phyloP scores from a whole-genome alignment of 2,113 vertebrate species.

The Channa argus region DNA sequence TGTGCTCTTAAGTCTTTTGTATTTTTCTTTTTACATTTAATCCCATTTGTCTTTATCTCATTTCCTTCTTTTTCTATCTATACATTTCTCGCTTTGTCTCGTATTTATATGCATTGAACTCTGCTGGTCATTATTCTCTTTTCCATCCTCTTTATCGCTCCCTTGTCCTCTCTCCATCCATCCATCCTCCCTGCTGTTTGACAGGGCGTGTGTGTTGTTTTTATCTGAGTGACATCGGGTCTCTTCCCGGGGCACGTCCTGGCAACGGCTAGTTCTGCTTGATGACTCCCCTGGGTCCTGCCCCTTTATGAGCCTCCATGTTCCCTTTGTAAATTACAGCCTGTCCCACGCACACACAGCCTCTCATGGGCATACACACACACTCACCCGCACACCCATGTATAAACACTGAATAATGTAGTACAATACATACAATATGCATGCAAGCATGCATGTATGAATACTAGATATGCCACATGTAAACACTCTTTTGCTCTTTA shows the following conservation, averaged over 20 bases:
- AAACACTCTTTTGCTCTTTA: no score
- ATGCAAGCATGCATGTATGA: neutral
- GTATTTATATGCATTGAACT: conserved; percentile 37
- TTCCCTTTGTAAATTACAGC: conserved; percentile 69
- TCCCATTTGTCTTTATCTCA: conserved; percentile 19
- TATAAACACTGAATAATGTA: conserved; percentile 4
- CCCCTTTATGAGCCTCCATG: conserved; percentile 58
- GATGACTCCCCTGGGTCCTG: conserved; percentile 69
- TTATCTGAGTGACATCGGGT: conserved; percentile 76
- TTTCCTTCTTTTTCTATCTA: conserved; percentile 38
- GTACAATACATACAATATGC: neutral
- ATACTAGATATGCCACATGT: neutral
- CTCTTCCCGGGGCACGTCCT: conserved; percentile 77
- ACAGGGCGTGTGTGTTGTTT: conserved; percentile 80
- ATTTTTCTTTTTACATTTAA: conserved; percentile 35
- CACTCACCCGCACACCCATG: neutral
- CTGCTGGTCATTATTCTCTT: conserved; percentile 30
- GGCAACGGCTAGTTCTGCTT: conserved; percentile 59
- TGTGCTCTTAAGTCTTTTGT: conserved; percentile 20
- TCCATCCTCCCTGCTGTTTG: conserved; percentile 65
- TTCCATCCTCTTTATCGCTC: conserved; percentile 50
- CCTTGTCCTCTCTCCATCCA: conserved; percentile 55
- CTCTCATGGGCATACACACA: conserved; percentile 3
- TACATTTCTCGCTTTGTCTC: conserved; percentile 44
- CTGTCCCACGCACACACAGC: conserved; percentile 30